Percentiles rank a stretch among this genome's conserved stretches.
These are phyloP conservation scores for Sebastes oblongus DNA, from an alignment of 2,797 vertebrate genomes.

Conservation along the genomic window DNA sequence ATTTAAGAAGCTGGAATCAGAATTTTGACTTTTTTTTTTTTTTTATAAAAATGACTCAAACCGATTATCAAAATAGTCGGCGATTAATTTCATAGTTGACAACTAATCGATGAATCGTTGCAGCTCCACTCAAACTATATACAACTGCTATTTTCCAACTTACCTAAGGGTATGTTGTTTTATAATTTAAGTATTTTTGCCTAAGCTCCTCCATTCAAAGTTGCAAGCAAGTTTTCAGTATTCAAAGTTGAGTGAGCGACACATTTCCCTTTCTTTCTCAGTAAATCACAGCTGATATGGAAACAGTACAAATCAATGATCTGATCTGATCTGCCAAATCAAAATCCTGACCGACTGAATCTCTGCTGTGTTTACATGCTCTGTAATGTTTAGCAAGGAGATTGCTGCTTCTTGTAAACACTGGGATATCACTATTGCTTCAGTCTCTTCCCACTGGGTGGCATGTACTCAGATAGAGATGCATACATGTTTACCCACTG, in stretches of 20 bases:
- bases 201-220: neutral
- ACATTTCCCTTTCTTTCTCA: conserved; percentile 2
- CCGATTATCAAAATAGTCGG: too few species aligned
- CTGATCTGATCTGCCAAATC: neutral
- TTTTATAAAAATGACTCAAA: too few species aligned
- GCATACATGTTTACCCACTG: conserved; percentile 13
- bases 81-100: too few species aligned
- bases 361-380: conserved; percentile 14
- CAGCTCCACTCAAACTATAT: neutral
- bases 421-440: conserved; percentile 20
- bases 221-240: neutral
- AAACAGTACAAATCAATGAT: conserved; percentile 9
- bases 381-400: conserved; percentile 24
- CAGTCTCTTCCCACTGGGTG: conserved; percentile 29
- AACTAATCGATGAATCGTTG: neutral
- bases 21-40: too few species aligned
- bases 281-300: conserved; percentile 21
- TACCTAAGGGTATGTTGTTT: neutral
- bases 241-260: neutral
- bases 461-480: conserved; percentile 19
- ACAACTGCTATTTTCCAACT: neutral
- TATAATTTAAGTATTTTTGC: neutral
- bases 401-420: conserved; percentile 28
- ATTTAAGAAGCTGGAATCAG: too few species aligned
- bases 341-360: neutral